Base-by-base conservation (phyloP, 2,888 invertebrate species). In the Drosophila monieri region DNA sequence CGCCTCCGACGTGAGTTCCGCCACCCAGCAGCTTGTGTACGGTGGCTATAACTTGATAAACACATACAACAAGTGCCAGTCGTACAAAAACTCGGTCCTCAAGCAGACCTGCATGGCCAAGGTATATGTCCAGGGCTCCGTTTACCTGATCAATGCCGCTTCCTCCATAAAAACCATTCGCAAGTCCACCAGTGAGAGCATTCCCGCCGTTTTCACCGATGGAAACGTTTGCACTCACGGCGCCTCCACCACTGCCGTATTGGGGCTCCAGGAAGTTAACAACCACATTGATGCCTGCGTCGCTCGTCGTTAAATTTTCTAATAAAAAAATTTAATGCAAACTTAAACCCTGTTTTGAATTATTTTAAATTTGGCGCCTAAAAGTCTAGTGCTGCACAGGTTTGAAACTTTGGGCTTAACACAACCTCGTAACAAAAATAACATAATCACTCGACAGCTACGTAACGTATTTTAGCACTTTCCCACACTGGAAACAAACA, bases 21-120 rank as follows among this genome's bases (percentile, higher is more conserved):
- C 90, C 25, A 76, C 76, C 0, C 80, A 90, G 39, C 90, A 90
- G 43, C 47, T 89, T 52, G 55, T 80, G 25, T 88, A 64, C 30
- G 90, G 78, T 15, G 83, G 89, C 57, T 79, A 77, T 52, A 67
- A 56, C 9, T 15, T 89, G n/a, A 15, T 61, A 0, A 12, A 2
- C 23, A 77, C 76, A 48, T 85, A 83, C 46, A 65, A 74, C 21
- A 83, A 67, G 39, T 89, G 90, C 74, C 57, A 74, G 21, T 49
- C 3, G 0, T 74, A 85, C 35, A 85, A 76, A 32, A 84, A 73
- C 39, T 0, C n/a, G 0, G 21, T 81, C 1, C 25, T 83, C 6
- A 65, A 58, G n/a, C 60, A 54, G 9, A 10, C 74, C 23, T 89
- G 89, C 65, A 78, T 78, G 71, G 49, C 78, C 44, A 76, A 73